Percentiles rank a stretch among this genome's conserved stretches.
These are phyloP conservation scores for Gadus macrocephalus DNA, from an alignment of 2,113 vertebrate genomes.

Conservation along the genomic window DNA sequence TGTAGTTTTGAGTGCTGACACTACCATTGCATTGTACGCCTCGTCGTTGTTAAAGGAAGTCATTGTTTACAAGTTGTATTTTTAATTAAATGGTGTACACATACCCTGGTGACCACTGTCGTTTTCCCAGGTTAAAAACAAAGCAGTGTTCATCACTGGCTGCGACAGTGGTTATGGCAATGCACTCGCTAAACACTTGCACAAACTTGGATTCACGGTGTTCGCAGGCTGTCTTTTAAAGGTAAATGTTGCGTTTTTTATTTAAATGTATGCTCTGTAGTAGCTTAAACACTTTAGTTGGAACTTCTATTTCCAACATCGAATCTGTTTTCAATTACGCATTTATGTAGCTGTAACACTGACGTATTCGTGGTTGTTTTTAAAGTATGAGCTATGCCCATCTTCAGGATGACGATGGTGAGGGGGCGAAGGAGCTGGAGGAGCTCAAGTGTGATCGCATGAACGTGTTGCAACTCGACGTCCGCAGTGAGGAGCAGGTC, in stretches of 20 bases:
- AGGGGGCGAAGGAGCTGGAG: constrained; percentile 72
- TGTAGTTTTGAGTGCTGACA: too few species aligned
- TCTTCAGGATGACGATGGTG: constrained; percentile 71
- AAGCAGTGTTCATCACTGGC: constrained; percentile 80
- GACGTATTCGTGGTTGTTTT: neutral
- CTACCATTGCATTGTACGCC: too few species aligned
- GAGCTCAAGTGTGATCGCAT: constrained; percentile 74
- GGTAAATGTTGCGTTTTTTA: constrained; percentile 56
- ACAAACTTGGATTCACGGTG: constrained; percentile 78
- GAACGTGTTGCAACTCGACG: constrained; percentile 84
- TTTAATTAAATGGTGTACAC: neutral
- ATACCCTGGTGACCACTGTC: neutral
- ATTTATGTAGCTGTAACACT: too few species aligned
- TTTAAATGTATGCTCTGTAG: too few species aligned
- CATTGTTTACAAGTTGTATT: neutral
- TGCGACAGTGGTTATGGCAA: constrained; percentile 84
- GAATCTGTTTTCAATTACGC: too few species aligned
- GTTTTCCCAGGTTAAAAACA: constrained; percentile 69
- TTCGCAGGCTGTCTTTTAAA: constrained; percentile 81
- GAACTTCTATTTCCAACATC: too few species aligned
- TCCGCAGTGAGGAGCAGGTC: constrained; percentile 82
- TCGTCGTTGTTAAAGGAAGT: neutral
- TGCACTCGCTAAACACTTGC: constrained; percentile 77
- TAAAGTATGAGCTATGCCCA: neutral
- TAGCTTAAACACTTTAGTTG: too few species aligned